Percentiles rank a stretch among this genome's conserved stretches.
phyloP scores from a whole-genome alignment of 2,888 invertebrate genomes.

The Philonicus albiceps region DNA sequence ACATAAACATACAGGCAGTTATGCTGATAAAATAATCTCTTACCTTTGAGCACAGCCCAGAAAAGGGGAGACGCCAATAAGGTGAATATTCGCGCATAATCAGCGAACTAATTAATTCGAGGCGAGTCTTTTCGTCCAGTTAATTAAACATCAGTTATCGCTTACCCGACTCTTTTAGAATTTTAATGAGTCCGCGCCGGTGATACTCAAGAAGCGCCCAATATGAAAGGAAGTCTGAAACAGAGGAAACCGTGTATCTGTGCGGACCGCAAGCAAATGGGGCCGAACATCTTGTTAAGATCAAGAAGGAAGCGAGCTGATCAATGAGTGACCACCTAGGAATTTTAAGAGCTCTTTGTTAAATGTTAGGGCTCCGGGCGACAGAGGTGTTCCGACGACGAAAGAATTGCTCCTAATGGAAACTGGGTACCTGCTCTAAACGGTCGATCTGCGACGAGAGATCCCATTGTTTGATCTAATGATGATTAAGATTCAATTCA shows the following conservation, averaged over 20 bases:
- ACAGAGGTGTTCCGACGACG: not conserved
- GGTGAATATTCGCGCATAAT: conserved; percentile 43
- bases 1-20: conserved; percentile 32
- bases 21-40: conserved; percentile 25
- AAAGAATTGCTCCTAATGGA: not conserved
- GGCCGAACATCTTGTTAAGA: conserved; percentile 2
- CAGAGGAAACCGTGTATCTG: not conserved
- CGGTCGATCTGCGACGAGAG: not conserved
- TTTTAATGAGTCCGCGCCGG: conserved; percentile 47
- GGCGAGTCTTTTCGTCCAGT: conserved; percentile 45
- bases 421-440: not conserved
- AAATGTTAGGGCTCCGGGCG: not conserved
- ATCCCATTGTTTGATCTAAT: not conserved
- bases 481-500: not conserved
- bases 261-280: not conserved
- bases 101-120: conserved; percentile 48
- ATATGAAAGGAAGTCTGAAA: not conserved
- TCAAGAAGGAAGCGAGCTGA: conserved; percentile 2
- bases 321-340: conserved; percentile 40
- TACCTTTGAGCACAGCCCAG: not conserved
- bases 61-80: not conserved
- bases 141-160: conserved; percentile 49
- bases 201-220: not conserved
- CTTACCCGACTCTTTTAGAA: conserved; percentile 42
- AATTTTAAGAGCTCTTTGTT: conserved; percentile 39